These are phyloP conservation scores for Dasysyrphus tricinctus DNA, from an alignment of 2,888 invertebrate species.

Conservation along the genomic window DNA sequence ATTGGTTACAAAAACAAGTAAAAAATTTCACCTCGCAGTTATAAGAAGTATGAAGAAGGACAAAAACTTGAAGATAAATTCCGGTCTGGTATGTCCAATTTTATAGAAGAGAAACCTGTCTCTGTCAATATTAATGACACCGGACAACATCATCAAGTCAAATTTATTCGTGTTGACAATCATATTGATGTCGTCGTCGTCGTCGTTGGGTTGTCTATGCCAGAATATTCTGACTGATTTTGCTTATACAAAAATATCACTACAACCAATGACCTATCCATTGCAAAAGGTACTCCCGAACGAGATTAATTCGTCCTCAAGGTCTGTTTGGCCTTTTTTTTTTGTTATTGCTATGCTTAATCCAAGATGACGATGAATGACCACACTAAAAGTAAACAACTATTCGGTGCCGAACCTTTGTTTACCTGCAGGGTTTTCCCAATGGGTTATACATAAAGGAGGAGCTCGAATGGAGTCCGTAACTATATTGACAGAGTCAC, in stretches of 20 bases:
- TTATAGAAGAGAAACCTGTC: background rate
- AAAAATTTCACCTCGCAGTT: background rate
- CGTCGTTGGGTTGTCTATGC: background rate
- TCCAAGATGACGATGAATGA: slow-evolving; percentile 8
- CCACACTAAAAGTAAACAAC: slow-evolving; percentile 24
- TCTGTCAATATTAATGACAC: slow-evolving; percentile 34
- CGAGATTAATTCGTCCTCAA: slow-evolving; percentile 12
- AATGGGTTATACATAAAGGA: background rate
- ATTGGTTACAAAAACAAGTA: slow-evolving; percentile 23
- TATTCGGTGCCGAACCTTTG: background rate
- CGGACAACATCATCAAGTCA: slow-evolving; percentile 21
- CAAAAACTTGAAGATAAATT: slow-evolving; percentile 46
- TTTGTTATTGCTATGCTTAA: too few species aligned
- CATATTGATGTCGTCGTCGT: too few species aligned
- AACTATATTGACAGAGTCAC: background rate
- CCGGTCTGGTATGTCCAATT: slow-evolving; percentile 35
- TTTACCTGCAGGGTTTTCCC: slow-evolving; percentile 25
- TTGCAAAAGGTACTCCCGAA: background rate
- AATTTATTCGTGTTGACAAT: slow-evolving; percentile 28
- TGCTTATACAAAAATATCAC: background rate
- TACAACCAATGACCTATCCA: background rate
- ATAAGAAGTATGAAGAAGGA: slow-evolving; percentile 14
- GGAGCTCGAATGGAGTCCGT: too few species aligned
- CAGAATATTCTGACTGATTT: slow-evolving; percentile 11
- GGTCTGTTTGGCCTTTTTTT: slow-evolving; percentile 11